phyloP scores from a whole-genome alignment of 1,140 invertebrate species.

The Spodoptera frugiperda region DNA sequence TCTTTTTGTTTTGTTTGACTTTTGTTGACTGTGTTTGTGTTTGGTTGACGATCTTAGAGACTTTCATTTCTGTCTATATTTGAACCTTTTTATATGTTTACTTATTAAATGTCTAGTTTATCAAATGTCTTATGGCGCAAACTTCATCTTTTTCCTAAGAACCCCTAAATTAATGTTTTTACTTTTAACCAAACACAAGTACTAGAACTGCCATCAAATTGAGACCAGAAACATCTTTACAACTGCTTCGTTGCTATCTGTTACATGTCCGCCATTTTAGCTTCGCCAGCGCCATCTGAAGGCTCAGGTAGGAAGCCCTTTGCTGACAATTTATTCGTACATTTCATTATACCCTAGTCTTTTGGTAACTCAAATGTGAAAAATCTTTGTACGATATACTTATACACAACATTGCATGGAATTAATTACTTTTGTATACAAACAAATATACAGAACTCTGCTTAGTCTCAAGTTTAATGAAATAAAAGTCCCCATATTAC shows the following conservation, averaged over 20 bases:
- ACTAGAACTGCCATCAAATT: neutral
- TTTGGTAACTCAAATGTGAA: too few species aligned
- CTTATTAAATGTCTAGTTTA: too few species aligned
- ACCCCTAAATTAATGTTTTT: neutral
- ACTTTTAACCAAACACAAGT: constrained; percentile 6
- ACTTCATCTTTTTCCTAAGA: neutral
- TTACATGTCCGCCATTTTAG: constrained; percentile 52
- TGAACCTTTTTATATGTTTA: too few species aligned
- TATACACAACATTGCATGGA: too few species aligned
- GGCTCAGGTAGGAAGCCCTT: constrained; percentile 46
- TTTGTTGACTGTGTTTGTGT: constrained; percentile 6
- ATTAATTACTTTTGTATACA: too few species aligned
- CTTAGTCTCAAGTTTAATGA: too few species aligned
- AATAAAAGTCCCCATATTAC: too few species aligned
- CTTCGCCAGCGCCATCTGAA: constrained; percentile 52
- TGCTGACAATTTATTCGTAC: constrained; percentile 8
- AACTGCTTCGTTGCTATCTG: constrained; percentile 53
- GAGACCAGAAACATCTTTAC: constrained; percentile 54
- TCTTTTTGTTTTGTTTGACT: constrained; percentile 29
- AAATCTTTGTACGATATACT: too few species aligned
- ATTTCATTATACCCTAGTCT: neutral
- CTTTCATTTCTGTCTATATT: neutral
- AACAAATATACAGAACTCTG: too few species aligned
- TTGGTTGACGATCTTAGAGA: neutral
- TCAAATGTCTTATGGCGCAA: too few species aligned